Percentiles rank a stretch among this genome's conserved stretches.
Conservation (phyloP, 1,140 invertebrate genomes). For the Zaprionus nigranus region DNA sequence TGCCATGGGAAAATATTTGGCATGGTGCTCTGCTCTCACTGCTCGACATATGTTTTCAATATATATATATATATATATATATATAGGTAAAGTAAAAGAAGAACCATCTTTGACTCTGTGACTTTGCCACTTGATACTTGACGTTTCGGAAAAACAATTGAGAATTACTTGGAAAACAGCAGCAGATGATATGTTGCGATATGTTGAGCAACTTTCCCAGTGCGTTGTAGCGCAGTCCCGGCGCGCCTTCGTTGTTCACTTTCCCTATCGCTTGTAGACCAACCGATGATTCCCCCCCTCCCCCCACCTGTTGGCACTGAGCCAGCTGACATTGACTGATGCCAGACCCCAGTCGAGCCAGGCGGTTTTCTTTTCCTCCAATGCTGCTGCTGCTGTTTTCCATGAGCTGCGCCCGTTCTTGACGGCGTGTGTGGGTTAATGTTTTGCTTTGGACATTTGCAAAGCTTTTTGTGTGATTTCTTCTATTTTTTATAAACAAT, state of each 20-base stretch:
- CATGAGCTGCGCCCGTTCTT: constrained; percentile 6
- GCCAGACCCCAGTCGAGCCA: constrained; percentile 54
- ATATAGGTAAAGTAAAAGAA: background rate
- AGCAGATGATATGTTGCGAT: background rate
- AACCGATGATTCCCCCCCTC: constrained; percentile 14
- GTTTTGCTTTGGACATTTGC: constrained; percentile 60
- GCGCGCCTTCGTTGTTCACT: background rate
- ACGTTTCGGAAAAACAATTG: constrained; percentile 30
- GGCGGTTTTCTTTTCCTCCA: constrained; percentile 6
- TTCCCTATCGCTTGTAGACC: constrained; percentile 32
- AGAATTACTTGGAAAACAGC: constrained; percentile 14
- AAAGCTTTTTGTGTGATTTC: constrained; percentile 55
- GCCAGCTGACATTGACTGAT: constrained; percentile 83
- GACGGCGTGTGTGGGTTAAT: constrained; percentile 62
- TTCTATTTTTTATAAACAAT: constrained; percentile 57
- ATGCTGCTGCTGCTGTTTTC: constrained; percentile 12
- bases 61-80: constrained; percentile 1
- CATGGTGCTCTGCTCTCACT: constrained; percentile 42
- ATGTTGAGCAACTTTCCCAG: constrained; percentile 32
- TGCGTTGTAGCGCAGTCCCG: constrained; percentile 20
- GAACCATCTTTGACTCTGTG: constrained; percentile 1
- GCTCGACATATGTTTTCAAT: constrained; percentile 47
- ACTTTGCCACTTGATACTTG: constrained; percentile 34
- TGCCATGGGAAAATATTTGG: constrained; percentile 59
- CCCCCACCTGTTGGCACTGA: constrained; percentile 62